A percentile compares a stretch with the other conserved stretches of the same genome.
phyloP scores from a whole-genome alignment of 2,888 invertebrate species.

The Druceiella hillmani region DNA sequence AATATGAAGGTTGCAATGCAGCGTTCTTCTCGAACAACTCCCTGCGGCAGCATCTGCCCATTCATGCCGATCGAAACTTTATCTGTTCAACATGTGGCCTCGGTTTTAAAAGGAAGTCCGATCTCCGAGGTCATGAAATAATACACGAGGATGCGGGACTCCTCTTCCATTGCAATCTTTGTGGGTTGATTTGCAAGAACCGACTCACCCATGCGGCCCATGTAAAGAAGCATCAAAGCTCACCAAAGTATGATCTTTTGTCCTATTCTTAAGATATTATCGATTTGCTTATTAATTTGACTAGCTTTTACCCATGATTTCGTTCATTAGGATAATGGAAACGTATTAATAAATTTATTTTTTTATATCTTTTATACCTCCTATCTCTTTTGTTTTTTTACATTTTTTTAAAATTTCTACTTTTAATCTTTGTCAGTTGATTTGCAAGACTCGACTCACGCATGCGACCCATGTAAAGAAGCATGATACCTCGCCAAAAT shows the following conservation, averaged over 20 bases:
- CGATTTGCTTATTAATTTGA: no score
- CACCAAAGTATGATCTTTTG: constrained; percentile 11
- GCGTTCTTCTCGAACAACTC: constrained; percentile 15
- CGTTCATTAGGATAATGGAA: no score
- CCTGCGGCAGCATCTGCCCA: constrained; percentile 14
- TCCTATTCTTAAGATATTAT: no score
- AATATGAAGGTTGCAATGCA: constrained; percentile 10
- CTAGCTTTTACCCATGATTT: no score
- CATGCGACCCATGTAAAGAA: no score
- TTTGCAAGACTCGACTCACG: no score
- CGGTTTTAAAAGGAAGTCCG: constrained; percentile 18
- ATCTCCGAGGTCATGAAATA: constrained; percentile 18
- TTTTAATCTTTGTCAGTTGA: no score
- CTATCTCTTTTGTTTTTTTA: no score
- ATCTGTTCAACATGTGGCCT: constrained; percentile 16
- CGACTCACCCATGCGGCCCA: constrained; percentile 17
- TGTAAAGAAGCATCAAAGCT: constrained; percentile 15
- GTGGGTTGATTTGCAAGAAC: constrained; percentile 17
- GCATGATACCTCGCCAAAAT: no score
- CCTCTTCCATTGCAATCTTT: constrained; percentile 14
- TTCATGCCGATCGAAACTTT: constrained; percentile 16
- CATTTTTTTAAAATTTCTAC: no score
- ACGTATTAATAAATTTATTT: neutral
- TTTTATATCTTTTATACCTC: neutral
- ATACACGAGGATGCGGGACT: constrained; percentile 19